phyloP scores from a whole-genome alignment of 2,888 invertebrate genomes.

The Neocrepidodera transversa region DNA sequence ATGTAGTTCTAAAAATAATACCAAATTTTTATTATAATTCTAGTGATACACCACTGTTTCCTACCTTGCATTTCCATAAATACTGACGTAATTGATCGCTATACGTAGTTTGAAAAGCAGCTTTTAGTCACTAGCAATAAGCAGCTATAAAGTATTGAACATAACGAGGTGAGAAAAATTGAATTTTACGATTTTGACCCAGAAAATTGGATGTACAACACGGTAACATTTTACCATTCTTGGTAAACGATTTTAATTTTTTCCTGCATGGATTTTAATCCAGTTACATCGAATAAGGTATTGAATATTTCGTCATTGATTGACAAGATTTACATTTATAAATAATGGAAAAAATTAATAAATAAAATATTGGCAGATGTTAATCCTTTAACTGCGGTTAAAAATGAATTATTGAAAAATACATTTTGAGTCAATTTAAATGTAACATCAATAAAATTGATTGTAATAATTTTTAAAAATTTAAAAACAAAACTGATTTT shows the following conservation, averaged over 20 bases:
- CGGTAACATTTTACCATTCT: conserved; percentile 19
- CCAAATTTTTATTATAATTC: no score
- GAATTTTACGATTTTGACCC: conserved; percentile 24
- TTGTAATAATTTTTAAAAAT: no score
- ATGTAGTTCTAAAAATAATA: no score
- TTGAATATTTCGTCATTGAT: neutral
- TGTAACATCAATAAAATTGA: no score
- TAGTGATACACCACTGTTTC: neutral
- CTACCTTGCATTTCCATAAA: conserved; percentile 15
- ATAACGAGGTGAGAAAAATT: conserved; percentile 11
- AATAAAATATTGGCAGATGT: no score
- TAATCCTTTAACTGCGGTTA: no score
- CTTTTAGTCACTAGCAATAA: neutral
- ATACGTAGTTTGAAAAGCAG: neutral
- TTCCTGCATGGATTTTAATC: conserved; percentile 11
- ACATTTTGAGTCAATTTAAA: no score
- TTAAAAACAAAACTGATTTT: no score
- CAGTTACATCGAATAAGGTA: conserved; percentile 7
- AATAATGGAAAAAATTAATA: no score
- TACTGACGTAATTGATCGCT: neutral
- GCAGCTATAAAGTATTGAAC: neutral
- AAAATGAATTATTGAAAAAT: no score
- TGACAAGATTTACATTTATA: no score
- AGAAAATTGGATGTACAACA: conserved; percentile 15
- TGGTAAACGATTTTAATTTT: conserved; percentile 14